Evolutionary conservation across 2,888 invertebrate genomes (phyloP), one percentile per base, ranked within the genome.

Genomic region (Gymnocheta viridis): DNA sequence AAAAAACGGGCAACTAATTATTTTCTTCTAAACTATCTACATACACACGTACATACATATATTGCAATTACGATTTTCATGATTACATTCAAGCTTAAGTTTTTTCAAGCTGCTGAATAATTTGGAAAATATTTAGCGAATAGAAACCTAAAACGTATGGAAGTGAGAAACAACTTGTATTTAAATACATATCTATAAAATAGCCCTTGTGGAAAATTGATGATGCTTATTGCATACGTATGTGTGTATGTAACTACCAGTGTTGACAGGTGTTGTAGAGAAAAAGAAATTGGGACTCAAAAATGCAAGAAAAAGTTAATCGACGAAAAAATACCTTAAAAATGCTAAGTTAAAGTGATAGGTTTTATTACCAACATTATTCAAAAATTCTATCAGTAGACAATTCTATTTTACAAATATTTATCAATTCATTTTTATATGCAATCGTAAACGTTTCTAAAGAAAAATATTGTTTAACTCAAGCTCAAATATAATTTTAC

Each of bases 111-210:
- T 62, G 12, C 6, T n/a, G 12, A 58, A 27, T 32, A 76, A 67
- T 58, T 73, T 82, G 82, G 82, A 77, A 82, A 51, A 78, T 60
- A 38, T 44, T 73, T 78, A 82, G 44, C 60, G 29, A 47, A 54
- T 67, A 19, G n/a, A 22, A 64, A 47, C 38, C 56, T 2, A 79
- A 38, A 64, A 19, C 12, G 29, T 29, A 64, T 19, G 17, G n/a
- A 7, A 62, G 14, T 19, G 19, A 24, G 19, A 24, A 35, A 51
- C 47, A 44, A 24, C 32, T 32, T 24, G 19, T 44, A 78, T 81
- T 62, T 64, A 38, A 38, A 58, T 41, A 41, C 29, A 41, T 60
- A 72, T 49, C 58, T 72, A 58, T 58, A 82, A 54, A 78, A 82
- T 67, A 67, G 24, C 66, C 49, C 44, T 73, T 82, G 67, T 74